A percentile compares a stretch with the other conserved stretches of the same genome.
These are phyloP conservation scores for Hirtodrosophila trivittata DNA, from an alignment of 2,888 invertebrate species.

Conservation along the genomic window DNA sequence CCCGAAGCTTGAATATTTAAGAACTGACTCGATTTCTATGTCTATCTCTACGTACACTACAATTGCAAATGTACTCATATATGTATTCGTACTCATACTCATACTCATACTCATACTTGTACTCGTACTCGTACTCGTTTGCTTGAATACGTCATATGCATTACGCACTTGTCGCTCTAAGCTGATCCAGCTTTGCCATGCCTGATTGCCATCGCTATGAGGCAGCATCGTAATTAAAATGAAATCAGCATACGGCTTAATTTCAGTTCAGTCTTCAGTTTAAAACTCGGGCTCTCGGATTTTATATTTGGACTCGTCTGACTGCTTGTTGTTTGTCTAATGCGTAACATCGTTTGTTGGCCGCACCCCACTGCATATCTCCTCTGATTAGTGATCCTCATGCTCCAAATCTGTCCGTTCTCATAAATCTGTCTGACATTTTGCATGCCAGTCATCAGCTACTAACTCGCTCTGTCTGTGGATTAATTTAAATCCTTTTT, in stretches of 20 bases:
- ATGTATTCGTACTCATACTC: constrained; percentile 35
- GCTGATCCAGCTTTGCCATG: constrained; percentile 78
- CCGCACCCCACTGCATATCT: neutral
- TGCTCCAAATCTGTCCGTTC: constrained; percentile 79
- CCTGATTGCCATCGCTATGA: constrained; percentile 70
- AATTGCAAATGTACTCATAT: constrained; percentile 38
- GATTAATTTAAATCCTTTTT: constrained; percentile 69
- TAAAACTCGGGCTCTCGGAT: constrained; percentile 39
- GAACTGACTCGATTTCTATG: constrained; percentile 16
- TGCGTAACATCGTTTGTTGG: constrained; percentile 75
- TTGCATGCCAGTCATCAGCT: constrained; percentile 77
- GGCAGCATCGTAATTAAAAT: constrained; percentile 75
- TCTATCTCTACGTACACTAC: constrained; percentile 42
- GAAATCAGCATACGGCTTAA: constrained; percentile 80
- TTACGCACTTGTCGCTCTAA: constrained; percentile 80
- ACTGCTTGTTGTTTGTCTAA: constrained; percentile 77
- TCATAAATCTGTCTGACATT: constrained; percentile 76
- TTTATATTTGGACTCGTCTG: constrained; percentile 49
- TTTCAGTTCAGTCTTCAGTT: constrained; percentile 57
- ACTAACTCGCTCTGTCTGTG: constrained; percentile 57
- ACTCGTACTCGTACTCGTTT: constrained; percentile 43
- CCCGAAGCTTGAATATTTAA: constrained; percentile 11
- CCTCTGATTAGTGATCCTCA: constrained; percentile 33
- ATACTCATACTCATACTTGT: constrained; percentile 11
- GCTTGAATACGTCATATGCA: constrained; percentile 51